Percentiles rank a stretch among this genome's conserved stretches.
Evolutionary conservation across 92 coral and sea anemone genomes (phyloP).

Genomic region (Pocillopora grandis): DNA sequence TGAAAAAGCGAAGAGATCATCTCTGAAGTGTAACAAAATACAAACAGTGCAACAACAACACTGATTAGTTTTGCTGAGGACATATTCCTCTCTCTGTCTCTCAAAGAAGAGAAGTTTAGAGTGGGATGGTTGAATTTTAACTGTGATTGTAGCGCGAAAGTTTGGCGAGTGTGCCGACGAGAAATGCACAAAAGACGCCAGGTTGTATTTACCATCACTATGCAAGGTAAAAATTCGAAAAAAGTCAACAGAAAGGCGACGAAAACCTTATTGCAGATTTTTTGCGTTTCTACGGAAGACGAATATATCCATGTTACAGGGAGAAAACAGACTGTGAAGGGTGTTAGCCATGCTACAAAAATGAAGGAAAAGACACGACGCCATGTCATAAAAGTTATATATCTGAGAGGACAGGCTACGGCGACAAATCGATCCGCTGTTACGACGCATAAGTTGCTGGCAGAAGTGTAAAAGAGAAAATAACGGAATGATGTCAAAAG

Average conservation of each 20-base stretch:
- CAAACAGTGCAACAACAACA: slow-evolving; percentile 12
- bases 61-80: slow-evolving; percentile 21
- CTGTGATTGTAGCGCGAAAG: not conserved
- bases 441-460: slow-evolving; percentile 13
- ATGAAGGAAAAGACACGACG: not conserved
- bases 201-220: slow-evolving; percentile 11
- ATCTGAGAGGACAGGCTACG: slow-evolving; percentile 13
- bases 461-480: slow-evolving; percentile 20
- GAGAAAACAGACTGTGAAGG: slow-evolving; percentile 6
- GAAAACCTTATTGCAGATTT: slow-evolving; percentile 21
- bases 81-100: not conserved
- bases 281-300: not conserved
- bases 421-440: slow-evolving; percentile 36
- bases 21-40: slow-evolving; percentile 14
- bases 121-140: slow-evolving; percentile 21
- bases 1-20: slow-evolving; percentile 9
- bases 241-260: slow-evolving; percentile 23
- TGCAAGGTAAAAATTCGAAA: slow-evolving; percentile 16
- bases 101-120: not conserved
- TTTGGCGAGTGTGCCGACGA: slow-evolving; percentile 5
- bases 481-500: slow-evolving; percentile 2
- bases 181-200: slow-evolving; percentile 12
- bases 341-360: slow-evolving; percentile 8
- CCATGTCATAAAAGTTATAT: not conserved
- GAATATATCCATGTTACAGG: slow-evolving; percentile 26